Evolutionary conservation across 2,113 vertebrate species (phyloP), one percentile per base, ranked within the genome.

Genomic region (Cyphomyrus discorhynchus): DNA sequence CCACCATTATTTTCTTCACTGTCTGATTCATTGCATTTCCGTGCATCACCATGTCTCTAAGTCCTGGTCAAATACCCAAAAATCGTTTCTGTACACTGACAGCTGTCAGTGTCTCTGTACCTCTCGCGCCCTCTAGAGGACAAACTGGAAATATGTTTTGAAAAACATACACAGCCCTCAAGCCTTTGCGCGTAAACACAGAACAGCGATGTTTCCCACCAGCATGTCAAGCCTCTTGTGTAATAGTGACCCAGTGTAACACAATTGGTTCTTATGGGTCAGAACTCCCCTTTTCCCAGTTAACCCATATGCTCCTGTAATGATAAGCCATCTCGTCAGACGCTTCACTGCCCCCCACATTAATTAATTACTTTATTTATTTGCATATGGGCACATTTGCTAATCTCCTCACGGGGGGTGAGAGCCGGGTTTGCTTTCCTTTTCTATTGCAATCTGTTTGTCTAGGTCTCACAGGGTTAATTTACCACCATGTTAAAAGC

Each of bases 401-500:
- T 84, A 84, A 84, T 84, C 82, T 47, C 82, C 24, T 84, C 45
- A 21, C 21, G 82, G 82, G 82, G 82, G 45, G 39, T 84, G 17
- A 42, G 39, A 24, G 82, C 85, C 85, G 83, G 39, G 15, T 70
- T 90, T 91, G 58, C 88, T 70, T 84, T 88, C 46, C 39, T 21
- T 58, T 53, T 88, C 56, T 89, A 27, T 66, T 50, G 17, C 52
- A 90, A 74, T 91, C 86, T 89, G 13, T 52, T 50, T 80, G 50
- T 50, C 82, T 84, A 85, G 88, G 90, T 91, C 88, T 80, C 90
- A 90, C 56, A 47, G 89, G 90, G 83, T 93, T 92, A 58, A 90
- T 92, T 56, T 86, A 80, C 89, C 87, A 13, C 84, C 87, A 45
- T 90, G 24, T 52, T 35, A 35, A 70, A 46, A 94, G 94, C 92